Conservation (phyloP, 2,113 vertebrate genomes). For the Ophthalmolycus amberensis region DNA sequence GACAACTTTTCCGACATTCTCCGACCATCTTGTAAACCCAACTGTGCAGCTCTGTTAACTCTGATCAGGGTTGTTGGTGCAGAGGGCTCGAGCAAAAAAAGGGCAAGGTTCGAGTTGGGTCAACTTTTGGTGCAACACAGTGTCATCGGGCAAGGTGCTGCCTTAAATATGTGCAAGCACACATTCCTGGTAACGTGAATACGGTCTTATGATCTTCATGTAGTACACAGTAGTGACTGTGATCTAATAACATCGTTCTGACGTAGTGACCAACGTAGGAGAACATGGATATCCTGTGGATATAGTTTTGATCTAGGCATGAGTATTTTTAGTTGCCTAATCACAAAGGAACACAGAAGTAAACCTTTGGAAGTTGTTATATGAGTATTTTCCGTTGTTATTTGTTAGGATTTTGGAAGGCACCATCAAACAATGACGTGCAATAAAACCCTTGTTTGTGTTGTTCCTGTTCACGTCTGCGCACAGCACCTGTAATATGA, state of each 20-base stretch:
- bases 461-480: not conserved
- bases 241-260: not conserved
- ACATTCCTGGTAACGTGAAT: not conserved
- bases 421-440: not conserved
- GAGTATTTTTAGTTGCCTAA: not conserved
- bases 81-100: not conserved
- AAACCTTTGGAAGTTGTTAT: not conserved
- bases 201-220: not conserved
- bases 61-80: not conserved
- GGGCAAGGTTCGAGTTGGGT: not conserved
- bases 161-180: not conserved
- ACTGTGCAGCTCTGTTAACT: not conserved
- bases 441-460: not conserved
- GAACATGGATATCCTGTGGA: not conserved
- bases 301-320: not conserved
- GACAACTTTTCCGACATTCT: not conserved
- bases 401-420: not conserved
- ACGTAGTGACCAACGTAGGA: not conserved
- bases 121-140: not conserved
- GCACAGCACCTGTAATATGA: slow-evolving; percentile 14
- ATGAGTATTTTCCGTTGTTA: not conserved
- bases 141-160: not conserved
- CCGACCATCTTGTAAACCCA: not conserved
- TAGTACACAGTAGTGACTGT: not conserved
- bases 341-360: not conserved